Evolutionary conservation across 2,113 vertebrate genomes (phyloP), one percentile per base, ranked within the genome.

Genomic region (Periophthalmodon schlosseri): DNA sequence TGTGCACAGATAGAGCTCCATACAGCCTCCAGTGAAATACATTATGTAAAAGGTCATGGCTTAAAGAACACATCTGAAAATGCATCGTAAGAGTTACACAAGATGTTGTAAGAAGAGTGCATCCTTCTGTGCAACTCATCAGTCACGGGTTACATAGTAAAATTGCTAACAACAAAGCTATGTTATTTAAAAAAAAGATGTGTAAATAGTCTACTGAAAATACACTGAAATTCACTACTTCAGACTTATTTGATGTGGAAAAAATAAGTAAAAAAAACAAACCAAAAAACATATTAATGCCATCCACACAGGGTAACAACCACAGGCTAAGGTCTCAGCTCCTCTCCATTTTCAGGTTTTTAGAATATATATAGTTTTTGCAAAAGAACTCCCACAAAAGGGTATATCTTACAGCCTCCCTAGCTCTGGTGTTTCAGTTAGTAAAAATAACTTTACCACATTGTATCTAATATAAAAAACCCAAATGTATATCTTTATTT

Each of bases 21-120:
- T 44, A 66, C 79, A n/a, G 73, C 36, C 49, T 52, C 36, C 65
- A 69, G 66, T 69, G 56, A 74, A 79, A 78, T 67, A 61, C 24
- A 78, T 72, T 18, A 68, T 69, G 76, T 63, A 84, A 77, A 81
- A 81, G 75, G 74, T 82, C 64, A 61, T n/a, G 15, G 14, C 49
- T 61, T 75, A 28, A 63, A 57, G 67, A 79, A 57, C 10, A 28
- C 36, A 5, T 18, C 68, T 49, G 44, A 52, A 68, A 68, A 68
- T 67, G 67, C 28, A 3, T 33, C 15, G 39, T 72, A 15, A 68
- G 15, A 77, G 28, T 69, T 23, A 65, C 39, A 28, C 39, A 50
- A 28, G 18, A 68, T 60, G 52, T 47, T 58, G 14, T 18, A 74
- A 54, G 61, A 61, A 75, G 28, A 11, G 36, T 13, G 28, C 28